Base-by-base conservation (phyloP, 2,888 invertebrate genomes). In the Mimas tiliae region DNA sequence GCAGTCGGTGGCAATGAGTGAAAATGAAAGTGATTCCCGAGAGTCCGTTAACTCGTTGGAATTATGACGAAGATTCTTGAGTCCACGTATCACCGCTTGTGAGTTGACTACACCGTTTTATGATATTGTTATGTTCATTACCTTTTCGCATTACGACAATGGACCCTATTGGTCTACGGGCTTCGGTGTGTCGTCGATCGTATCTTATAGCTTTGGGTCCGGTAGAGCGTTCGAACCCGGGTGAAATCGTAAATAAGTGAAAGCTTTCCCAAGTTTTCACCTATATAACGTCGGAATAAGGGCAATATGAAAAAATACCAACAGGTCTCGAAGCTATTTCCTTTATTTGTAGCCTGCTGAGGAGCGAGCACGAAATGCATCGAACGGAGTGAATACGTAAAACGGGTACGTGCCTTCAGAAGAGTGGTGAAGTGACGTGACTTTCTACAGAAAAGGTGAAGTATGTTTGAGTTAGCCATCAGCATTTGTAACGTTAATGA, bases 1-100 rank as follows among this genome's bases (percentile, higher is more conserved):
- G 84, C 82, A 83, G 86, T 88, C 84, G 80, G 84, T 83, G 82
- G 84, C 79, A 81, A 83, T 89, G 86, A 89, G 90, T 89, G 90
- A 89, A 89, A 90, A 88, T 87, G 86, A 89, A 89, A 90, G 87
- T 86, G 84, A 87, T 87, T 88, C 86, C 79, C 84, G 72, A 68
- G 86, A 82, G 86, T 70, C 83, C 79, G 83, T 85, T 87, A 85
- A 82, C 85, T 85, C 75, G 74, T 70, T 77, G 74, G 80, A 83
- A 87, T 87, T 86, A 87, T 84, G 84, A 84, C 79, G 79, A 78
- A 83, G 80, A 82, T 80, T 85, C 81, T 79, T 81, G 74, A 70
- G 72, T 79, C 78, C 77, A 78, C 80, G 81, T 82, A 78, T 79
- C 79, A 77, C 68, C 69, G 73, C 74, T 76, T 78, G 76, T 72